Evolutionary conservation across 1,140 invertebrate species (phyloP).

Genomic region (Bombyx mandarina): DNA sequence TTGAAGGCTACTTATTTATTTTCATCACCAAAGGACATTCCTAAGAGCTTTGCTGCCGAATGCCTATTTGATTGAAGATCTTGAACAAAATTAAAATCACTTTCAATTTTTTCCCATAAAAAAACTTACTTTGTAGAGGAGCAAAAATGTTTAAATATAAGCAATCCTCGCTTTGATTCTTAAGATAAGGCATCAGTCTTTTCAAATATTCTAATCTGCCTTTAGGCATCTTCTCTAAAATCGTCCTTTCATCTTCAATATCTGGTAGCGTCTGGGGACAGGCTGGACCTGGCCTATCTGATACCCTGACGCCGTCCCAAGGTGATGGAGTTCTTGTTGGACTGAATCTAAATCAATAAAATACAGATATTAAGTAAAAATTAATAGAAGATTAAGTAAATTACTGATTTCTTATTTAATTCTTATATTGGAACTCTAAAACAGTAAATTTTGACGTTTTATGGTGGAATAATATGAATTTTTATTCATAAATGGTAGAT

Average conservation of each 20-base stretch:
- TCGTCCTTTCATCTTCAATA: slow-evolving; percentile 85
- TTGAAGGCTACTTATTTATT: too few relatives aligned
- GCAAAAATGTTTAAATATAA: slow-evolving; percentile 97
- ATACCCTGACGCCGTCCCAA: slow-evolving; percentile 87
- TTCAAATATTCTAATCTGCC: slow-evolving; percentile 89
- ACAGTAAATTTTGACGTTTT: too few relatives aligned
- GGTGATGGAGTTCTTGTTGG: slow-evolving; percentile 90
- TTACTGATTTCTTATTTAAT: too few relatives aligned
- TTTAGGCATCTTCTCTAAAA: slow-evolving; percentile 88
- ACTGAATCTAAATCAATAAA: slow-evolving; percentile 78
- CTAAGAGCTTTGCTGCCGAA: too few relatives aligned
- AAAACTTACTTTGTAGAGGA: slow-evolving; percentile 89
- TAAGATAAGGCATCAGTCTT: slow-evolving; percentile 87
- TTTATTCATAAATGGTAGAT: too few relatives aligned
- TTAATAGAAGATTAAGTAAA: too few relatives aligned
- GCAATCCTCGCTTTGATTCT: slow-evolving; percentile 97
- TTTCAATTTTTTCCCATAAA: background rate
- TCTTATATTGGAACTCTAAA: too few relatives aligned
- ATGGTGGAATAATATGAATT: too few relatives aligned
- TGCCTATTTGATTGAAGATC: too few relatives aligned
- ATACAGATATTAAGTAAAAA: background rate
- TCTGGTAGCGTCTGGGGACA: slow-evolving; percentile 92
- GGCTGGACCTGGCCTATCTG: slow-evolving; percentile 86
- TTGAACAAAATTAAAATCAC: too few relatives aligned
- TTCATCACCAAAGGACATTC: too few relatives aligned